Conservation (phyloP, 1,140 invertebrate genomes). For the Pachypeltis micranthus region DNA sequence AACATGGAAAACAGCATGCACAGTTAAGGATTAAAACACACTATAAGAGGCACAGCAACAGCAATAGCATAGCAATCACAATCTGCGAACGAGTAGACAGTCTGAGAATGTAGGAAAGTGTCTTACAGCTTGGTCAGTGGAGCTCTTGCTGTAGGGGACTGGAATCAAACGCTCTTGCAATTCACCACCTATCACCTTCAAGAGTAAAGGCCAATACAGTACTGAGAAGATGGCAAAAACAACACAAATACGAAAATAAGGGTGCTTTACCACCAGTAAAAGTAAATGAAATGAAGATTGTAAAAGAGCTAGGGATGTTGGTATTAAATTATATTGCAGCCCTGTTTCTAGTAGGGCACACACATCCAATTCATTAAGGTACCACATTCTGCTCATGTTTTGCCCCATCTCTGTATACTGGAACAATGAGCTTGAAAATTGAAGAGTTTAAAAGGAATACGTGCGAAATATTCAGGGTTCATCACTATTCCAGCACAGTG, state of each 20-base stretch:
- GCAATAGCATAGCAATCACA: constrained; percentile 25
- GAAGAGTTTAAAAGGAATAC: too few species aligned
- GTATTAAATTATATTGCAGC: too few species aligned
- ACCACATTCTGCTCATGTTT: too few species aligned
- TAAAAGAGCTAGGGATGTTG: too few species aligned
- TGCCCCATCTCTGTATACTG: too few species aligned
- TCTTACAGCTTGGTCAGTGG: constrained; percentile 99
- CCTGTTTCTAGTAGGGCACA: too few species aligned
- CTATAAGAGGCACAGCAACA: constrained; percentile 23
- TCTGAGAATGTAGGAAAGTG: constrained; percentile 42
- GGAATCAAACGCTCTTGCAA: constrained; percentile 98
- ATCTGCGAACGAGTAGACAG: constrained; percentile 27
- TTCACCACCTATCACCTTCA: constrained; percentile 97
- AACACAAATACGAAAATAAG: constrained; percentile 19
- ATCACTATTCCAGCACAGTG: too few species aligned
- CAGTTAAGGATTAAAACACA: constrained; percentile 19
- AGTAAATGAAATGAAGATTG: too few species aligned
- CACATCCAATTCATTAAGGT: too few species aligned
- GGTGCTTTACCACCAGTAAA: constrained; percentile 21
- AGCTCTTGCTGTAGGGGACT: constrained; percentile 98
- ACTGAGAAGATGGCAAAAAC: constrained; percentile 23
- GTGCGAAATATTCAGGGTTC: too few species aligned
- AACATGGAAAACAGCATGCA: constrained; percentile 23
- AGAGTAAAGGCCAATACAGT: constrained; percentile 58
- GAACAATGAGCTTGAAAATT: too few species aligned